Evolutionary conservation across 2,113 vertebrate genomes (phyloP).

Genomic region (Salvator merianae): DNA sequence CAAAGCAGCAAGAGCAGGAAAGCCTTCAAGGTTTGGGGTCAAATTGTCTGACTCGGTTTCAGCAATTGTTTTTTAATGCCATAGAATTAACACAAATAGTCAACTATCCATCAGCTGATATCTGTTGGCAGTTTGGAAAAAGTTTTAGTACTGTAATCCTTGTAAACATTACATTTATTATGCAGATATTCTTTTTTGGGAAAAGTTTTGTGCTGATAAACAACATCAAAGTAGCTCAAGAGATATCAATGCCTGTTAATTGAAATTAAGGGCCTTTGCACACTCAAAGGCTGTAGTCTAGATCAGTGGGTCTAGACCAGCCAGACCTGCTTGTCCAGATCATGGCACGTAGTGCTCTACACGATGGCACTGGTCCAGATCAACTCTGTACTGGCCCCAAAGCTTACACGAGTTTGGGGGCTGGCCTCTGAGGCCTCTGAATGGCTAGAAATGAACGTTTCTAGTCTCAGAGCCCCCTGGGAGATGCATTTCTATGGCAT

Average conservation of each 20-base stretch:
- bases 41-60: neutral
- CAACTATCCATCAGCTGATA: neutral
- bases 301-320: too few relatives aligned
- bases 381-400: too few relatives aligned
- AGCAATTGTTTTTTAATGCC: neutral
- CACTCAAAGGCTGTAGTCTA: too few relatives aligned
- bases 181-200: neutral
- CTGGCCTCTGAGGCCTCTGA: too few relatives aligned
- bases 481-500: too few relatives aligned
- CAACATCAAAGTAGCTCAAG: neutral
- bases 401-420: too few relatives aligned
- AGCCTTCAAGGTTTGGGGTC: neutral
- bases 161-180: neutral
- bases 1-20: neutral
- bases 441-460: too few relatives aligned
- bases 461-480: too few relatives aligned
- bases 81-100: neutral
- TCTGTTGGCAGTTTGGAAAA: neutral
- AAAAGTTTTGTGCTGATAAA: neutral
- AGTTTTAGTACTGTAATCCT: neutral
- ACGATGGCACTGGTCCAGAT: too few relatives aligned
- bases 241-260: neutral
- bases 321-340: too few relatives aligned
- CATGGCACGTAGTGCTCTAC: too few relatives aligned
- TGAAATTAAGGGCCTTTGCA: too few relatives aligned